phyloP scores from a whole-genome alignment of 2,797 vertebrate genomes.

The Amphiprion clarkii region DNA sequence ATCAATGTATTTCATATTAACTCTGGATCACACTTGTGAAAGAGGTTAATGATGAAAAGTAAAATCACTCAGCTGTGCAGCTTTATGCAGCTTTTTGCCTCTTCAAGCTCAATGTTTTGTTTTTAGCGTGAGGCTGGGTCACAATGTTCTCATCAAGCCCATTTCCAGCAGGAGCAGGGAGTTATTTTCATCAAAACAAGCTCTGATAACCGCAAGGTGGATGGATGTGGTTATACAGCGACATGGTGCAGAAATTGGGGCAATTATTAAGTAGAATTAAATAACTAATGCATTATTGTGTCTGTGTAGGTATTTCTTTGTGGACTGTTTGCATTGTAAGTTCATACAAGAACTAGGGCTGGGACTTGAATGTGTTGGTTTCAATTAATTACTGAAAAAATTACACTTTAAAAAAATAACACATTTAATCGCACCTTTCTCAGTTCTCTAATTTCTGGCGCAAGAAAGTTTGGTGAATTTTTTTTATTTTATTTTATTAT shows the following conservation, averaged over 20 bases:
- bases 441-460: too few species aligned
- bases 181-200: constrained; percentile 34
- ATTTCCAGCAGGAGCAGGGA: constrained; percentile 28
- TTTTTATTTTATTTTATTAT: too few species aligned
- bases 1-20: constrained; percentile 37
- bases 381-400: too few species aligned
- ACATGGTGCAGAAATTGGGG: not conserved
- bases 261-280: not conserved
- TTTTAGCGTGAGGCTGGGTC: constrained; percentile 30
- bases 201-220: constrained; percentile 24
- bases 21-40: constrained; percentile 32
- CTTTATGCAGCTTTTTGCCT: constrained; percentile 22
- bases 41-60: constrained; percentile 16
- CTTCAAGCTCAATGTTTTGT: constrained; percentile 44
- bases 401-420: too few species aligned
- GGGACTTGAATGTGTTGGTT: too few species aligned
- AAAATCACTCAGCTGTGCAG: constrained; percentile 28
- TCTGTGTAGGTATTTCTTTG: not conserved
- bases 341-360: too few species aligned
- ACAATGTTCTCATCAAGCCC: constrained; percentile 43
- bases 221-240: constrained; percentile 1
- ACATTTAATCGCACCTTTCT: too few species aligned
- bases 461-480: too few species aligned
- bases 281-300: not conserved
- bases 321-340: not conserved